These are phyloP conservation scores for Neoaliturus tenellus DNA, from an alignment of 2,888 invertebrate genomes.

Conservation along the genomic window DNA sequence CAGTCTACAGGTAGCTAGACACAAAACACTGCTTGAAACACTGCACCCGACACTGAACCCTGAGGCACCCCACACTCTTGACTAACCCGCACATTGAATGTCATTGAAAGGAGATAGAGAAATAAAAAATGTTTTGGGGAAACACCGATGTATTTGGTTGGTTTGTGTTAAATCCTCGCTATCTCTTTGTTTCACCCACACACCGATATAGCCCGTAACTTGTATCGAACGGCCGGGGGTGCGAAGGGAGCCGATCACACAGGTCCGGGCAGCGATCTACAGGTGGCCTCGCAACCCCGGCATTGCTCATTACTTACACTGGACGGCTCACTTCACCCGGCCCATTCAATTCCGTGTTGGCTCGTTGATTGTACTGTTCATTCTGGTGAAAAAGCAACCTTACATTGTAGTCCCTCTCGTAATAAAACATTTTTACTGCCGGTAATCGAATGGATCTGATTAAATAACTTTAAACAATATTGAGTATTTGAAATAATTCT, in stretches of 20 bases:
- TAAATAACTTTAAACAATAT: too few species aligned
- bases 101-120: too few species aligned
- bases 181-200: too few species aligned
- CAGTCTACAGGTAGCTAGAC: conserved; percentile 3
- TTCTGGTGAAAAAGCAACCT: neutral
- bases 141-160: too few species aligned
- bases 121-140: too few species aligned
- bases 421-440: too few species aligned
- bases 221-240: too few species aligned
- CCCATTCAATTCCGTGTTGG: neutral
- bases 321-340: neutral
- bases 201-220: too few species aligned
- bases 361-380: neutral
- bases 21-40: neutral
- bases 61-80: conserved; percentile 1
- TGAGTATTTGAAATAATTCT: too few species aligned
- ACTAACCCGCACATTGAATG: neutral
- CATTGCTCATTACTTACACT: neutral
- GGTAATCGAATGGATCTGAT: too few species aligned
- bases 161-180: too few species aligned
- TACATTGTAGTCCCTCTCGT: neutral
- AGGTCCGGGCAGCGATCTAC: conserved; percentile 1
- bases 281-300: neutral
- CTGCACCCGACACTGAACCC: neutral
- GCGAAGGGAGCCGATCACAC: neutral